These are phyloP conservation scores for Diadegma fenestrale DNA, from an alignment of 2,888 invertebrate genomes.

Conservation along the genomic window DNA sequence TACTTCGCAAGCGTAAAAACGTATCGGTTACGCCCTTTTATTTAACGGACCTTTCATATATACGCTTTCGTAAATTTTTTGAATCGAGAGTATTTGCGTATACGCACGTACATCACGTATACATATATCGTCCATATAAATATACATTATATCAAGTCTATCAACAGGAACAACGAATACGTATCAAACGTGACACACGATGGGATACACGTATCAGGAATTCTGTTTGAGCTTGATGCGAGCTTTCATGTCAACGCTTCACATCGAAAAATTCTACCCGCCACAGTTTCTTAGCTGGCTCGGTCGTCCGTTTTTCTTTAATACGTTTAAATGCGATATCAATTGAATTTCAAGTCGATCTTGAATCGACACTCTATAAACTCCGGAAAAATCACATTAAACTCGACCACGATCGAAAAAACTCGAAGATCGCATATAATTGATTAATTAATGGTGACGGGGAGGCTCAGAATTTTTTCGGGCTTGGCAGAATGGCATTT, in stretches of 20 bases:
- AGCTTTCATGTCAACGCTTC: not conserved
- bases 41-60: not conserved
- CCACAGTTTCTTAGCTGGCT: not conserved
- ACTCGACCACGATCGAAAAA: not conserved
- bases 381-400: not conserved
- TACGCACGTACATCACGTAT: not conserved
- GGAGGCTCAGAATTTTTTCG: not conserved
- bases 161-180: not conserved
- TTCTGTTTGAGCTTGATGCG: not conserved
- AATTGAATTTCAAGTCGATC: not conserved
- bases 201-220: not conserved
- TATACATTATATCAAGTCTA: constrained; percentile 7
- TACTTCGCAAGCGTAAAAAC: constrained; percentile 25
- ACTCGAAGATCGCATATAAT: not conserved
- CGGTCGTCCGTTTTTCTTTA: not conserved
- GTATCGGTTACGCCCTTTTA: constrained; percentile 16
- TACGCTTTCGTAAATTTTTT: constrained; percentile 50
- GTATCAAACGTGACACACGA: not conserved
- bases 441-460: not conserved
- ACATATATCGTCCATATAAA: constrained; percentile 9
- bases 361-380: not conserved
- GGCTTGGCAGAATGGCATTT: not conserved
- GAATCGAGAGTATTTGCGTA: constrained; percentile 34
- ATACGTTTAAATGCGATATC: not conserved
- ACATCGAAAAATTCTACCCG: not conserved